Evolutionary conservation across 2,113 vertebrate species (phyloP).

Genomic region (Oryzias melastigma): DNA sequence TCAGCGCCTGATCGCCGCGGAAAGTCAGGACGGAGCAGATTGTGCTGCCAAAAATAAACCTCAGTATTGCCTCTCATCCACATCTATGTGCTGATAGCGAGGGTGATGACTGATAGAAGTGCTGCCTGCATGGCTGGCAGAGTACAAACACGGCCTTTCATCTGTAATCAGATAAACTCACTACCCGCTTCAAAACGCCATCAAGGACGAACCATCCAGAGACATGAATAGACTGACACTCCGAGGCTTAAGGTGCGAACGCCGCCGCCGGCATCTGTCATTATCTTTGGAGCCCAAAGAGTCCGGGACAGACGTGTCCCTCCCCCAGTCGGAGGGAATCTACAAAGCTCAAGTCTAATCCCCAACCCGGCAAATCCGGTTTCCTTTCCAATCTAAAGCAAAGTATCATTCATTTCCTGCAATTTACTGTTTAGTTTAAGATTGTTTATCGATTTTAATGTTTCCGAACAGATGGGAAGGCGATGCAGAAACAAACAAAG

Average conservation of each 20-base stretch:
- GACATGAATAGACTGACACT: conserved; percentile 64
- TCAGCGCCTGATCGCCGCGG: conserved; percentile 9
- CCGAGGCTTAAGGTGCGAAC: conserved; percentile 58
- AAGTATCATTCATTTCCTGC: conserved; percentile 79
- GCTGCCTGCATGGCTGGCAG: conserved; percentile 22
- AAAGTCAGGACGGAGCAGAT: conserved; percentile 7
- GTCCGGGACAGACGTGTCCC: conserved; percentile 67
- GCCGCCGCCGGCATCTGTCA: conserved; percentile 62
- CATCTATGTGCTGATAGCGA: conserved; percentile 44
- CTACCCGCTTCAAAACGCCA: conserved; percentile 68
- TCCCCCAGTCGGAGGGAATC: conserved; percentile 66
- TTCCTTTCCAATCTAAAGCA: conserved; percentile 76
- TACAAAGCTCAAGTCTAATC: conserved; percentile 72
- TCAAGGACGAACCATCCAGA: conserved; percentile 66
- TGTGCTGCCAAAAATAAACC: conserved; percentile 40
- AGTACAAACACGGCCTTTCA: conserved; percentile 46
- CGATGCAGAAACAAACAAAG: conserved; percentile 68
- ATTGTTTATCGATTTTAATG: conserved; percentile 91
- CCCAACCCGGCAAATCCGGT: conserved; percentile 63
- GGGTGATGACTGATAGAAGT: conserved; percentile 41
- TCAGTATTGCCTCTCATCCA: conserved; percentile 29
- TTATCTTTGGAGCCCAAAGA: conserved; percentile 70
- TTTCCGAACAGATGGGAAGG: conserved; percentile 69
- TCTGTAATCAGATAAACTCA: conserved; percentile 66
- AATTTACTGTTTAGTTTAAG: conserved; percentile 85